A percentile compares a stretch with the other conserved stretches of the same genome.
These are phyloP conservation scores for Kradibia gibbosae DNA, from an alignment of 1,140 invertebrate species.

Conservation along the genomic window DNA sequence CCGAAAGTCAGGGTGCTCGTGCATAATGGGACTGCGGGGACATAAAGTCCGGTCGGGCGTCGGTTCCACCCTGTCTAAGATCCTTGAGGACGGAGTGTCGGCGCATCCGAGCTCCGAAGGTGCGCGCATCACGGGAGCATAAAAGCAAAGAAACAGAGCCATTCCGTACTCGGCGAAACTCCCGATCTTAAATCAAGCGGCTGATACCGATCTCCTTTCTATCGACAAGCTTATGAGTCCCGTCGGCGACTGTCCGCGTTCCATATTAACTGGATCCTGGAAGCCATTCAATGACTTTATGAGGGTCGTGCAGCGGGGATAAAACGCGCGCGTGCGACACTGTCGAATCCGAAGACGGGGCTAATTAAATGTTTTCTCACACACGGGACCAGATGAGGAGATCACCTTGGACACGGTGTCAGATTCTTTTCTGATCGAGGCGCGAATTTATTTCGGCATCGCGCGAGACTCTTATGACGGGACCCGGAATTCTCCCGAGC, in stretches of 20 bases:
- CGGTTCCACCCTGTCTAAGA: neutral
- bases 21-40: constrained; percentile 58
- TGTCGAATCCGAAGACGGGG: constrained; percentile 45
- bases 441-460: constrained; percentile 40
- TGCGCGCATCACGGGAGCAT: constrained; percentile 38
- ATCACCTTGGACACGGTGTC: constrained; percentile 40
- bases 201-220: constrained; percentile 65
- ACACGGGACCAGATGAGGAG: constrained; percentile 16
- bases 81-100: neutral
- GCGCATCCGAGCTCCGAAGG: neutral
- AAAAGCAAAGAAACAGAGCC: constrained; percentile 63
- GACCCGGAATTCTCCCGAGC: neutral
- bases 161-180: constrained; percentile 53
- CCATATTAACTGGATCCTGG: constrained; percentile 41
- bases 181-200: constrained; percentile 58
- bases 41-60: constrained; percentile 55
- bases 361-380: constrained; percentile 55
- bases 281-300: constrained; percentile 54
- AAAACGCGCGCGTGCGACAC: neutral
- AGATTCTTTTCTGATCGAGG: constrained; percentile 47
- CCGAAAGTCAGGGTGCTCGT: constrained; percentile 56
- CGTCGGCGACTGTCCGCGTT: constrained; percentile 6
- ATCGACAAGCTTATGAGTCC: constrained; percentile 64
- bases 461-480: neutral
- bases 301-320: constrained; percentile 36